Base-by-base conservation (phyloP, 2,797 vertebrate species). In the Tragelaphus eurycerus region DNA sequence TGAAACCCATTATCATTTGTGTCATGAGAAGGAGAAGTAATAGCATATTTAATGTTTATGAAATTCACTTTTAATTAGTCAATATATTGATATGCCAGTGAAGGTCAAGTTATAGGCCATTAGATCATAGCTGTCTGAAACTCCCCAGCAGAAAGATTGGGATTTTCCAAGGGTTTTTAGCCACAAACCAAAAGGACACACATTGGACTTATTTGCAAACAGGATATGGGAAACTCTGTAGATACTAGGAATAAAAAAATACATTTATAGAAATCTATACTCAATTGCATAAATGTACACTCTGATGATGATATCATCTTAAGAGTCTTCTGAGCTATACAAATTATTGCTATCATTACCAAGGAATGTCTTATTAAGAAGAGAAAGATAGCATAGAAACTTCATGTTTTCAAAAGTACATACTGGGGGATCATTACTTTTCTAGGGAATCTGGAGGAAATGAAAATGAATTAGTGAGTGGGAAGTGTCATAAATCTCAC, bases 111-210 rank as follows among this genome's bases (percentile, higher is more conserved):
- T 71, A n/a, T 7, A 81, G 38, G 83, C 78, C 15, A 92, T 27
- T 81, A 71, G 97, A 97, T 98, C 97, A 98, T 94, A 46, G 98
- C 98, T 60, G 86, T 97, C 87, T 98, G 97, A 34, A 98, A 96
- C 57, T 96, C 88, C 9, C 85, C 81, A 88, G 95, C 89, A 62
- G 98, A 95, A 95, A 98, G 54, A 64, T 19, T 48, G 59, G 2
- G 1, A 91, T 97, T 96, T 97, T 96, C 15, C 96, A 97, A 83
- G 97, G 93, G 62, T 97, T 93, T 81, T 98, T 98, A 93, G 98
- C 97, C 59, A 98, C 97, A 95, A 98, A 98, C 98, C 98, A 98
- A 98, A 98, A 98, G 2, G 98, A 98, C 10, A 98, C 94, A 3
- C 97, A 97, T 16, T 97, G 93, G 0, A 97, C 98, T 90, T 96